Percentiles rank a stretch among this genome's conserved stretches.
Evolutionary conservation across 2,113 vertebrate species (phyloP).

Genomic region (Amia ocellicauda): DNA sequence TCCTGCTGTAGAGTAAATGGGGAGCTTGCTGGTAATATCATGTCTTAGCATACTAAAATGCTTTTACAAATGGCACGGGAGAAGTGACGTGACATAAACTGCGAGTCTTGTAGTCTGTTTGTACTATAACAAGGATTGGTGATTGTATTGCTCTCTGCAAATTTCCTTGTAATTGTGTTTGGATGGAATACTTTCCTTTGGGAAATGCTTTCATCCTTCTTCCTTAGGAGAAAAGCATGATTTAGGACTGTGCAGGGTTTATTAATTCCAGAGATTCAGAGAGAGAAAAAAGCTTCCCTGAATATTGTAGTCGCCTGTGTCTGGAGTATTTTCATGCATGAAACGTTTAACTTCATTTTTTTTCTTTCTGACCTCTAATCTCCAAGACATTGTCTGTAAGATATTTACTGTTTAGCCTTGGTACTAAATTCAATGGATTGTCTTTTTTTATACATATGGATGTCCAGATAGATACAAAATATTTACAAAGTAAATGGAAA

Average conservation of each 20-base stretch:
- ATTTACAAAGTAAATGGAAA: no score
- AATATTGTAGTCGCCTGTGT: constrained; percentile 27
- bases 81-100: constrained; percentile 43
- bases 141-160: constrained; percentile 53
- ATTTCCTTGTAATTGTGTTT: constrained; percentile 59
- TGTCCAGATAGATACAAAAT: no score
- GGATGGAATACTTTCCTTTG: constrained; percentile 51
- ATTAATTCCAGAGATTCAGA: constrained; percentile 37
- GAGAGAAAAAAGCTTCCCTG: constrained; percentile 25
- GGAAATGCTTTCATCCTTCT: constrained; percentile 35
- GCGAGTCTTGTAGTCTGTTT: constrained; percentile 30
- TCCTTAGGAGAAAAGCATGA: constrained; percentile 29
- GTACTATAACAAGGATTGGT: constrained; percentile 39
- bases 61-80: constrained; percentile 50
- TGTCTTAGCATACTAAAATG: constrained; percentile 51
- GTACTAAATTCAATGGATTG: no score
- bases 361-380: no score
- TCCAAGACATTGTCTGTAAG: no score
- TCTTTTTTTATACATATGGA: no score
- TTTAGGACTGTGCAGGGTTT: constrained; percentile 31
- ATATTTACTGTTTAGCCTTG: no score
- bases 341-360: no score
- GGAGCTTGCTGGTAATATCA: constrained; percentile 38
- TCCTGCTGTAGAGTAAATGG: constrained; percentile 28
- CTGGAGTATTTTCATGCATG: constrained; percentile 35